Percentiles rank a stretch among this genome's conserved stretches.
Conservation (phyloP, 2,113 vertebrate genomes). For the Cololabis saira region DNA sequence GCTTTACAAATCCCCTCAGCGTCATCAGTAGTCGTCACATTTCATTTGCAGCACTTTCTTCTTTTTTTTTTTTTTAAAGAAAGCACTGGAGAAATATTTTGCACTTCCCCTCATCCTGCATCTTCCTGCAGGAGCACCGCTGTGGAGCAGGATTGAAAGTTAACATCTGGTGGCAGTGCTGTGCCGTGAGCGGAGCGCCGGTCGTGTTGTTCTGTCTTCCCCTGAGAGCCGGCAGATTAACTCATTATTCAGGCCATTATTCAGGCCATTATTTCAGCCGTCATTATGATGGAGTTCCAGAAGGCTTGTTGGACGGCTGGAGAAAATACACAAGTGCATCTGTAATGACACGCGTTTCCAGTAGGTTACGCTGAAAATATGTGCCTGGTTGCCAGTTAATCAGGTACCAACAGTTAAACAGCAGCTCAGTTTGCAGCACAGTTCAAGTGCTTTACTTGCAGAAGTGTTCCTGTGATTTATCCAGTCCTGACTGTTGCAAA, state of each 20-base stretch:
- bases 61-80: no score
- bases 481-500: background rate
- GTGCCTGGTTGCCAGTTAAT: background rate
- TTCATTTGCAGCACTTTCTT: background rate
- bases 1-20: background rate
- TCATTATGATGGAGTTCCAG: slow-evolving; percentile 22
- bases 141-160: slow-evolving; percentile 6
- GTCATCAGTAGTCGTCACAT: background rate
- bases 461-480: background rate
- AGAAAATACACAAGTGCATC: background rate
- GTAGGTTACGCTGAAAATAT: background rate
- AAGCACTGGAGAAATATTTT: slow-evolving; percentile 40
- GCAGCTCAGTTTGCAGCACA: background rate
- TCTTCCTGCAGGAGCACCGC: slow-evolving; percentile 47
- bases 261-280: slow-evolving; percentile 32
- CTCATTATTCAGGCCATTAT: slow-evolving; percentile 49
- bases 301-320: slow-evolving; percentile 1
- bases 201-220: slow-evolving; percentile 58
- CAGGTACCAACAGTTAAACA: background rate
- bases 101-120: slow-evolving; percentile 27
- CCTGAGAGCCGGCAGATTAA: slow-evolving; percentile 50
- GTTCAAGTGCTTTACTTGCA: background rate
- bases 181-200: slow-evolving; percentile 14
- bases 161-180: slow-evolving; percentile 55
- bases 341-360: background rate